Conservation (phyloP, 2,888 invertebrate genomes). For the Coronaproctus castanopsis region DNA sequence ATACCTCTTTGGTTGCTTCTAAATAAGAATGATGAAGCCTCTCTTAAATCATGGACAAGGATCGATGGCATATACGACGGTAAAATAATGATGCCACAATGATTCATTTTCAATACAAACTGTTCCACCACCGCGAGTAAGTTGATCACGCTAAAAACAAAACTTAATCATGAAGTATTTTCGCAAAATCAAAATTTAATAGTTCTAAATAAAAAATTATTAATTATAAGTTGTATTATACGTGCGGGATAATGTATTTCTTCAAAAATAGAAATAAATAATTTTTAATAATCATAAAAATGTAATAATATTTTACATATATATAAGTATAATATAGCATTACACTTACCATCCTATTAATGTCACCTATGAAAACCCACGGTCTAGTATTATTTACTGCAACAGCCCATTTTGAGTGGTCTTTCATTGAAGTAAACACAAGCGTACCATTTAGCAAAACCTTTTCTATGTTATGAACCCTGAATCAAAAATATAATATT, state of each 20-base stretch:
- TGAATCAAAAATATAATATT: slow-evolving; percentile 2
- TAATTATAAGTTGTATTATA: too few species aligned
- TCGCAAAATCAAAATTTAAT: too few species aligned
- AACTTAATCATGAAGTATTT: slow-evolving; percentile 10
- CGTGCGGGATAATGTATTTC: too few species aligned
- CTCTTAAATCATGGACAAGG: too few species aligned
- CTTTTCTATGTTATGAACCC: slow-evolving; percentile 6
- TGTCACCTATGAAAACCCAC: slow-evolving; percentile 83
- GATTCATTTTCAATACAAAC: slow-evolving; percentile 47
- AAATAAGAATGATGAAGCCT: too few species aligned
- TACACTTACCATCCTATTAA: slow-evolving; percentile 59
- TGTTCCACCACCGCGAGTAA: slow-evolving; percentile 62
- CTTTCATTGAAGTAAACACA: slow-evolving; percentile 40
- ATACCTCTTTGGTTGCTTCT: too few species aligned
- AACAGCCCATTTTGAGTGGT: slow-evolving; percentile 77
- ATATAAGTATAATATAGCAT: too few species aligned
- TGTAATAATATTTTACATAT: too few species aligned
- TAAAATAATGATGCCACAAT: slow-evolving; percentile 43
- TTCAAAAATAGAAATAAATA: too few species aligned
- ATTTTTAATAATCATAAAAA: too few species aligned
- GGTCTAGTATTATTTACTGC: slow-evolving; percentile 30
- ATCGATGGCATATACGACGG: slow-evolving; percentile 36
- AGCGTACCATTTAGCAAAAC: slow-evolving; percentile 24
- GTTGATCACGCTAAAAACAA: slow-evolving; percentile 44
- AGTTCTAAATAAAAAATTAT: too few species aligned